Evolutionary conservation across 2,888 invertebrate species (phyloP).

Genomic region (Dasypolia templi): DNA sequence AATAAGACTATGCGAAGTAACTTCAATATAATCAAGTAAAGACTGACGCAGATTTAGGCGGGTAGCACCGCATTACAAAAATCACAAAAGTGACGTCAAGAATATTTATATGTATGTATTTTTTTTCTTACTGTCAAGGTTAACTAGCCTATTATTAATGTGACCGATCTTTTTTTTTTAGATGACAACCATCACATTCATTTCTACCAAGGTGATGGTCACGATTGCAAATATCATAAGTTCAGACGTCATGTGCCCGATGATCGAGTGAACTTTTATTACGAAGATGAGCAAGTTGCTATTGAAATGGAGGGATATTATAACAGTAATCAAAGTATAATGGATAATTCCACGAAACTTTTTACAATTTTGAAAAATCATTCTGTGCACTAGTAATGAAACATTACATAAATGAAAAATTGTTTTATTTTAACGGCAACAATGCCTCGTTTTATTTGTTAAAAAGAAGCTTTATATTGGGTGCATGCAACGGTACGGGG

Average conservation of each 20-base stretch:
- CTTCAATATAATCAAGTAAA: too few species aligned
- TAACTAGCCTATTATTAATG: neutral
- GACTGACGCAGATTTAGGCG: too few species aligned
- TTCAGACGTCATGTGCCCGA: slow-evolving; percentile 3
- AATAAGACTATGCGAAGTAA: too few species aligned
- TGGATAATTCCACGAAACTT: neutral
- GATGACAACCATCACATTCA: rapidly evolving
- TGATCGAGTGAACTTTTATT: slow-evolving; percentile 12
- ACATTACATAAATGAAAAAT: neutral
- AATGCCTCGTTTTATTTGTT: neutral
- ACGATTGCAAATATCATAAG: rapidly evolving
- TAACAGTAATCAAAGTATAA: neutral
- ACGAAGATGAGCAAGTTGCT: neutral
- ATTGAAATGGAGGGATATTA: neutral
- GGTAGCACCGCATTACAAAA: too few species aligned
- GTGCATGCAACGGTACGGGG: too few species aligned
- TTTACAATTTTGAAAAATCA: neutral
- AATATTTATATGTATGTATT: too few species aligned
- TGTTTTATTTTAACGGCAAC: neutral
- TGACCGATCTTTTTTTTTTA: slow-evolving; percentile 1
- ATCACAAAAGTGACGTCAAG: too few species aligned
- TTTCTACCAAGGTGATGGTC: slow-evolving; percentile 5
- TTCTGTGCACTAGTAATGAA: neutral
- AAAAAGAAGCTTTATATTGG: too few species aligned
- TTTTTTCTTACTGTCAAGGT: neutral